Percentiles rank a stretch among this genome's conserved stretches.
Conservation (phyloP, 2,888 invertebrate species). For the Oxyteleia sp. region DNA sequence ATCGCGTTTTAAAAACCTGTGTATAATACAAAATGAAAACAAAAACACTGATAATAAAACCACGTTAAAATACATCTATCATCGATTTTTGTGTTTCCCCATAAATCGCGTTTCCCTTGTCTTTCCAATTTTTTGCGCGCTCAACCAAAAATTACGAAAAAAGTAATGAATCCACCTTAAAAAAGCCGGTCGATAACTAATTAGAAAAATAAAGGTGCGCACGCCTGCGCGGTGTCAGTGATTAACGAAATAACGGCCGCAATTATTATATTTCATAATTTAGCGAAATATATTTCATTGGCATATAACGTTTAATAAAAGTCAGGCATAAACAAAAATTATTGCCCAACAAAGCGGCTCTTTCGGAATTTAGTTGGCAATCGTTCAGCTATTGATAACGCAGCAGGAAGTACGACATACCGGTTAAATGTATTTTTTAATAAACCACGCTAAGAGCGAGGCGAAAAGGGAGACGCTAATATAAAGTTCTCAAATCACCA, state of each 20-base stretch:
- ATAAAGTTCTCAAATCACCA: slow-evolving; percentile 61
- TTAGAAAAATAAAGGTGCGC: neutral
- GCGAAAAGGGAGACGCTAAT: slow-evolving; percentile 32
- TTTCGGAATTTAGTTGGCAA: slow-evolving; percentile 70
- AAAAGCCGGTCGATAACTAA: slow-evolving; percentile 13
- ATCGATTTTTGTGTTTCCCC: too few relatives aligned
- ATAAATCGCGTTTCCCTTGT: too few relatives aligned
- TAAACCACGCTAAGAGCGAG: slow-evolving; percentile 38
- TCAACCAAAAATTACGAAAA: too few relatives aligned
- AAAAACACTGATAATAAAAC: too few relatives aligned
- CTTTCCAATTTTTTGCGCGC: too few relatives aligned
- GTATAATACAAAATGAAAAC: too few relatives aligned
- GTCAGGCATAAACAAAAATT: slow-evolving; percentile 71
- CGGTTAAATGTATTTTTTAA: slow-evolving; percentile 67
- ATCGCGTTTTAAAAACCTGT: too few relatives aligned
- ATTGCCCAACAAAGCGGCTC: slow-evolving; percentile 68
- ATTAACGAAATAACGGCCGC: slow-evolving; percentile 48
- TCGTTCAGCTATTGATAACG: slow-evolving; percentile 71
- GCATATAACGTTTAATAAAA: slow-evolving; percentile 63
- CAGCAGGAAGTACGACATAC: slow-evolving; percentile 60
- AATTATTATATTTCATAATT: slow-evolving; percentile 72
- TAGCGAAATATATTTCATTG: slow-evolving; percentile 61
- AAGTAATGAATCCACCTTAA: too few relatives aligned
- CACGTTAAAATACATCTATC: too few relatives aligned
- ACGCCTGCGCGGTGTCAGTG: slow-evolving; percentile 31